Percentiles rank a stretch among this genome's conserved stretches.
Conservation (phyloP, 2,113 vertebrate genomes). For the Conger conger region DNA sequence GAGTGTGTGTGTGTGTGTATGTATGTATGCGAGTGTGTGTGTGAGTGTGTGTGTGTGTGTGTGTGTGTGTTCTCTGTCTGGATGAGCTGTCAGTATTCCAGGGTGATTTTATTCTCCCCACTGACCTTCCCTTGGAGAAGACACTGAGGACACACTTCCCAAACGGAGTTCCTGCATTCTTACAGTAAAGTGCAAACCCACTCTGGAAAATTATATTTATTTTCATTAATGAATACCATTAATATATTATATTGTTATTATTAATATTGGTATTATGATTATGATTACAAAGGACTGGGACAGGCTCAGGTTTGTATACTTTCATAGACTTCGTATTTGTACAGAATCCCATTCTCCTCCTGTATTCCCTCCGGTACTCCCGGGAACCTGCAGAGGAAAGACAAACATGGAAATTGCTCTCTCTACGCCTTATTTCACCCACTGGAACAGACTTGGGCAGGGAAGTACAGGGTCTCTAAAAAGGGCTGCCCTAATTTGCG, state of each 20-base stretch:
- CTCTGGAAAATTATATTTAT: neutral
- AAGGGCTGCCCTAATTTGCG: neutral
- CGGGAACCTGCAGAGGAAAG: constrained; percentile 71
- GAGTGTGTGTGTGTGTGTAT: too few species aligned
- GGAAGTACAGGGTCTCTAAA: neutral
- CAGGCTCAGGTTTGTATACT: constrained; percentile 47
- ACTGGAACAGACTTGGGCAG: neutral
- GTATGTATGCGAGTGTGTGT: too few species aligned
- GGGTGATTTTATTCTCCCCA: neutral
- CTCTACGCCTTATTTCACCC: neutral
- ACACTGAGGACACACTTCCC: neutral
- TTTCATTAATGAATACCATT: too few species aligned
- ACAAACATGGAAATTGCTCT: neutral
- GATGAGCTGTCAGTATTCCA: too few species aligned
- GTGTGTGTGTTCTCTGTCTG: too few species aligned
- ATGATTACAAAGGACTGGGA: too few species aligned
- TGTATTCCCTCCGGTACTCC: constrained; percentile 77
- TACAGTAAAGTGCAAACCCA: neutral
- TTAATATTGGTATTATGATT: too few species aligned
- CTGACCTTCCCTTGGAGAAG: neutral
- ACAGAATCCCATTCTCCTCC: constrained; percentile 86
- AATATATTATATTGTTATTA: too few species aligned
- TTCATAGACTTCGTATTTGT: constrained; percentile 90
- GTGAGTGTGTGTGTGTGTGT: too few species aligned
- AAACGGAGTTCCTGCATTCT: neutral